Percentiles rank a stretch among this genome's conserved stretches.
These are phyloP conservation scores for Nephrotoma guestfalica DNA, from an alignment of 2,888 invertebrate species.

Conservation along the genomic window DNA sequence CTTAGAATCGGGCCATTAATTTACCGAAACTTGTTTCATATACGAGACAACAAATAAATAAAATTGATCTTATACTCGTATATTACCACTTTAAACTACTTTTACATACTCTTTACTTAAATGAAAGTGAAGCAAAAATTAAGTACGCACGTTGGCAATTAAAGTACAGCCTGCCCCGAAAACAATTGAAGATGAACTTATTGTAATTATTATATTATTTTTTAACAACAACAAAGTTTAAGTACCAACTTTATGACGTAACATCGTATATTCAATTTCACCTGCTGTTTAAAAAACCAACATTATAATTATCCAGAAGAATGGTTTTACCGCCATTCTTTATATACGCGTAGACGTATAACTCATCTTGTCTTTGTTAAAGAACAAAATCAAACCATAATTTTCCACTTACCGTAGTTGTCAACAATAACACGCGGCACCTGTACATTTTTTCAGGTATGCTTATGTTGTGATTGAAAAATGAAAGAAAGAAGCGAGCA, in stretches of 20 bases:
- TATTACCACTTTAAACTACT: too few species aligned
- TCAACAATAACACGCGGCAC: background rate
- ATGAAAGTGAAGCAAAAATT: too few species aligned
- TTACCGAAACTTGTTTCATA: too few species aligned
- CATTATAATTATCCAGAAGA: background rate
- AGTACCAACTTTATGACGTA: background rate
- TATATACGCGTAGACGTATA: background rate
- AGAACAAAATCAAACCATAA: background rate
- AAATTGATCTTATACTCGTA: too few species aligned
- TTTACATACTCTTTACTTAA: too few species aligned
- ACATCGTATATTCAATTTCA: background rate
- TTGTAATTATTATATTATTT: too few species aligned
- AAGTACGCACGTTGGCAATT: too few species aligned
- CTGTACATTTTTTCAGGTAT: background rate
- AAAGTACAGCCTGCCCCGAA: too few species aligned
- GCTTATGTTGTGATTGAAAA: background rate
- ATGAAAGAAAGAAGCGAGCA: background rate
- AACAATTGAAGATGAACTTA: too few species aligned
- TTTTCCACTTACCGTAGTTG: background rate
- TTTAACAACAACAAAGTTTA: background rate
- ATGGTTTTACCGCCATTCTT: background rate
- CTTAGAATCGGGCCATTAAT: too few species aligned
- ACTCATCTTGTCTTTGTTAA: background rate
- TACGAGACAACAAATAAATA: too few species aligned
- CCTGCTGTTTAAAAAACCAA: background rate